Percentiles rank a stretch among this genome's conserved stretches.
Evolutionary conservation across 2,113 vertebrate genomes (phyloP).

Genomic region (Xiphophorus hellerii): DNA sequence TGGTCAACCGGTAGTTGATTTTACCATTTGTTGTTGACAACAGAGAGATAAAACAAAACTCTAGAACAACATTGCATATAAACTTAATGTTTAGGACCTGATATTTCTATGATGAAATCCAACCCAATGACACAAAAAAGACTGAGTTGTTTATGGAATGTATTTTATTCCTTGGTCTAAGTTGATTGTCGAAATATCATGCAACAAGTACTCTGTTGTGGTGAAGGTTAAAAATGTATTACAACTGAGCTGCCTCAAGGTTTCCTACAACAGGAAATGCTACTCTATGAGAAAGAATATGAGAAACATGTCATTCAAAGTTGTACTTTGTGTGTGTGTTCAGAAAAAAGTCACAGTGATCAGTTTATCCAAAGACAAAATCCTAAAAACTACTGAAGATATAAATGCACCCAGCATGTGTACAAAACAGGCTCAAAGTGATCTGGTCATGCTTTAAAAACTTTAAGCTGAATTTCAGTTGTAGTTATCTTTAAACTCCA

Average conservation of each 20-base stretch:
- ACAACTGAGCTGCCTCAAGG: slow-evolving; percentile 68
- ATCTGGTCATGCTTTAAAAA: slow-evolving; percentile 37
- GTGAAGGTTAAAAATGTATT: slow-evolving; percentile 44
- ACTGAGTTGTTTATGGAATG: slow-evolving; percentile 56
- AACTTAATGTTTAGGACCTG: background rate
- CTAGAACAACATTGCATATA: background rate
- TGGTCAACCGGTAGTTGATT: background rate
- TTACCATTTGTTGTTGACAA: background rate
- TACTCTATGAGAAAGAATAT: slow-evolving; percentile 31
- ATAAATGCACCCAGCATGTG: slow-evolving; percentile 50
- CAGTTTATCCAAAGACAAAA: slow-evolving; percentile 31
- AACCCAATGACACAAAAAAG: background rate
- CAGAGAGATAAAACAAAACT: background rate
- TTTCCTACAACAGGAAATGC: slow-evolving; percentile 42
- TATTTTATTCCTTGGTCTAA: slow-evolving; percentile 72
- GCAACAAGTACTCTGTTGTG: slow-evolving; percentile 60
- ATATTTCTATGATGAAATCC: background rate
- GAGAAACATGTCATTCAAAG: slow-evolving; percentile 22
- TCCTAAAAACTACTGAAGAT: slow-evolving; percentile 32
- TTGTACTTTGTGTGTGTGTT: slow-evolving; percentile 19
- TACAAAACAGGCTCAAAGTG: slow-evolving; percentile 62
- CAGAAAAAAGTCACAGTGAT: slow-evolving; percentile 52
- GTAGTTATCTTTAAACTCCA: slow-evolving; percentile 31
- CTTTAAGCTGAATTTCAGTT: slow-evolving; percentile 29
- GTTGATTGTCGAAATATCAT: slow-evolving; percentile 70